Base-by-base conservation (phyloP, 2,888 invertebrate genomes). In the Cryptocephalus moraei region DNA sequence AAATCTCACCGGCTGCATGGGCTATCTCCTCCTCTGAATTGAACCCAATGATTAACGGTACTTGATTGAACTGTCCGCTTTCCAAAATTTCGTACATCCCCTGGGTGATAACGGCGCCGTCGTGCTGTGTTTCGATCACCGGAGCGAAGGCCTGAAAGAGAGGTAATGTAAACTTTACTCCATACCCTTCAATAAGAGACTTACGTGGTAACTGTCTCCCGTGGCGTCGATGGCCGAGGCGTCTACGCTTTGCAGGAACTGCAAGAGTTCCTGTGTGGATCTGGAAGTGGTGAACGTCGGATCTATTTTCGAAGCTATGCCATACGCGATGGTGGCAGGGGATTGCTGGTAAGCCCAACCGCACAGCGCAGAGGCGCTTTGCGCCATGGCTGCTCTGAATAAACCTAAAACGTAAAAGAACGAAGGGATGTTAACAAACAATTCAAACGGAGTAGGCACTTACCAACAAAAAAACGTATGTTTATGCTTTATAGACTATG, bases 331-430 rank as follows among this genome's bases (percentile, higher is more conserved):
- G 11, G 54, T 49, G 34, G 52, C 46, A 22, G 61, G 56, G 47
- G 57, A 53, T 34, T 51, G 48, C 46, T 60, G 57, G 34, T 51
- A 51, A n/a, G 58, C 55, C 56, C 56, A 61, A 3, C 51, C 44
- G 22, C 52, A 52, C n/a, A 62, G 41, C 8, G 56, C 57, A 4
- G 60, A 52, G 8, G 59, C 59, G 44, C 61, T 61, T 42, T 57
- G 54, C 10, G 51, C 54, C 33, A 62, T 56, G 8, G 58, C 61
- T 6, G 49, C 55, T 48, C 53, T 53, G 41, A 56, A 52, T 44
- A 57, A 45, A 39, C 57, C 59, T 59, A 34, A 41, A 46, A 41
- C 11, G 14, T 34, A 40, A 34, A 9, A 34, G 34, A 34, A 9
- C n/a, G n/a, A n/a, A n/a, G n/a, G n/a, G n/a, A n/a, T n/a, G n/a